A percentile compares a stretch with the other conserved stretches of the same genome.
Evolutionary conservation across 2,888 invertebrate species (phyloP).

Genomic region (Psococerastis gibbosa): DNA sequence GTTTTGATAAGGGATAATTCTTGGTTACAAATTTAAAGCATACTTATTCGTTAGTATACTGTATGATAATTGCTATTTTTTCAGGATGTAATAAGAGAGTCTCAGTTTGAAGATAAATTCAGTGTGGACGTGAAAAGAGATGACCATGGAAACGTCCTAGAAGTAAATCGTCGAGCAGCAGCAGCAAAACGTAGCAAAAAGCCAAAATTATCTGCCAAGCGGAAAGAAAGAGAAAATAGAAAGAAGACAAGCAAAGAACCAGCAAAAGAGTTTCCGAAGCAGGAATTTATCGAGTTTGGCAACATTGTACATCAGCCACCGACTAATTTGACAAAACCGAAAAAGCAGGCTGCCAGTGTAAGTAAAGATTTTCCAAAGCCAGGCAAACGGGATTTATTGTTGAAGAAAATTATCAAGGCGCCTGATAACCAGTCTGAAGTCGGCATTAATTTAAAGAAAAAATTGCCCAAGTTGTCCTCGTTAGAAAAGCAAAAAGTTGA

Average conservation of each 20-base stretch:
- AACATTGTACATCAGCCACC: slow-evolving; percentile 59
- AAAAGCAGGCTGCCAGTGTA: background rate
- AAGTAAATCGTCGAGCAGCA: slow-evolving; percentile 22
- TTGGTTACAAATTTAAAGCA: too few relatives aligned
- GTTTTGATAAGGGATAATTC: too few relatives aligned
- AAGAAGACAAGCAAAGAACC: slow-evolving; percentile 20
- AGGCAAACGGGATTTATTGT: background rate
- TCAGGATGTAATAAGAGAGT: slow-evolving; percentile 33
- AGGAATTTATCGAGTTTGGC: slow-evolving; percentile 52
- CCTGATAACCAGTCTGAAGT: background rate
- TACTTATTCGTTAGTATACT: too few relatives aligned
- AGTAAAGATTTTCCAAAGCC: background rate
- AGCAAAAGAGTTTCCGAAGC: slow-evolving; percentile 30
- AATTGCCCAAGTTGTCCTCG: too few relatives aligned
- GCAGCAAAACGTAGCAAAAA: slow-evolving; percentile 24
- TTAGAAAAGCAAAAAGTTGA: background rate
- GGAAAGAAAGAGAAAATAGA: slow-evolving; percentile 24
- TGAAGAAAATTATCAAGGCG: background rate
- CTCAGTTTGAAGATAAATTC: slow-evolving; percentile 39
- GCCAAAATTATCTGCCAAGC: slow-evolving; percentile 28
- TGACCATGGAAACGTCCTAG: slow-evolving; percentile 28
- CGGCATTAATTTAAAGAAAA: background rate
- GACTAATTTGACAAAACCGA: background rate
- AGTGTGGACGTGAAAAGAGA: slow-evolving; percentile 36
- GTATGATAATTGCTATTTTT: too few relatives aligned